A percentile compares a stretch with the other conserved stretches of the same genome.
These are phyloP conservation scores for Diorhabda sublineata DNA, from an alignment of 1,140 invertebrate species.

Conservation along the genomic window DNA sequence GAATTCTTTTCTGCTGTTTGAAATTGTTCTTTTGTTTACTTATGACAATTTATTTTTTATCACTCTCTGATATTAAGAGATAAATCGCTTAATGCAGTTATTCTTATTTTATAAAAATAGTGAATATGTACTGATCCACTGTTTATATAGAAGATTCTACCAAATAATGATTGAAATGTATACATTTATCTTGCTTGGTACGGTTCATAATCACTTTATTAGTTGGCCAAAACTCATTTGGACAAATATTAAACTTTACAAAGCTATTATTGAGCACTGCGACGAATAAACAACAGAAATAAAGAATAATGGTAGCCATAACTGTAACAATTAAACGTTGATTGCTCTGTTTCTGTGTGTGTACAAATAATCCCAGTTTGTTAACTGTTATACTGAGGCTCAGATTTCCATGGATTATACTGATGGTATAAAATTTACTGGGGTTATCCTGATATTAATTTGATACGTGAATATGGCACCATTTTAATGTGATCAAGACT, in stretches of 20 bases:
- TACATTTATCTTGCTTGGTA: slow-evolving; percentile 3
- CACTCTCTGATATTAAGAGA: no score
- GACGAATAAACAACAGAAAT: slow-evolving; percentile 15
- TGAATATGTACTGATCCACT: no score
- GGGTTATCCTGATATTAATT: no score
- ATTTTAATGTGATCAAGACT: no score
- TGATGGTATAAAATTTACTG: slow-evolving; percentile 4
- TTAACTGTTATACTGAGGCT: neutral
- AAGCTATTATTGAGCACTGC: neutral
- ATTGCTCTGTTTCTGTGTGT: slow-evolving; percentile 11
- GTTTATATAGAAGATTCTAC: no score
- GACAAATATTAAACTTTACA: slow-evolving; percentile 6
- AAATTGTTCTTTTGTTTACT: no score
- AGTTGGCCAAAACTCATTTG: slow-evolving; percentile 2
- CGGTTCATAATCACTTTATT: slow-evolving; percentile 14
- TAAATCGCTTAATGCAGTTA: no score
- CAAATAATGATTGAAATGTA: neutral
- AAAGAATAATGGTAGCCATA: slow-evolving; percentile 15
- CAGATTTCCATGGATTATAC: slow-evolving; percentile 15
- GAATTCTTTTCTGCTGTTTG: no score
- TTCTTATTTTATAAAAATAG: no score
- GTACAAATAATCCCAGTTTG: slow-evolving; percentile 17
- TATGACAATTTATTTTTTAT: no score
- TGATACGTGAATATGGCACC: no score
- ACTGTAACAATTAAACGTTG: slow-evolving; percentile 16